These are phyloP conservation scores for Danio albolineatus DNA, from an alignment of 2,797 vertebrate species.

Conservation along the genomic window DNA sequence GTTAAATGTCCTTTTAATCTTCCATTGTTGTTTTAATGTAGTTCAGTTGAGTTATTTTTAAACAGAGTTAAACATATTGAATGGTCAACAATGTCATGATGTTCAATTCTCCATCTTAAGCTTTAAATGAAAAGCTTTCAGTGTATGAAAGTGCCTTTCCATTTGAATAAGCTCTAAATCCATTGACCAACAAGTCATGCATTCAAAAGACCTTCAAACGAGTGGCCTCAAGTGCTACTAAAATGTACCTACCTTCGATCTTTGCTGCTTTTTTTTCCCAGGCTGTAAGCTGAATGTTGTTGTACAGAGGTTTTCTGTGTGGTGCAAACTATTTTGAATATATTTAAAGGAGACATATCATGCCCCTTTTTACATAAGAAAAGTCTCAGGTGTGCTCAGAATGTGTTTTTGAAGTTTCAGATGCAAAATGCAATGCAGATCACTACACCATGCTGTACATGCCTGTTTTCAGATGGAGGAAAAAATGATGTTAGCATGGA, in stretches of 20 bases:
- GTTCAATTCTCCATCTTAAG: neutral
- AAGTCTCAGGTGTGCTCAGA: too few relatives aligned
- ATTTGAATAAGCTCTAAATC: slow-evolving; percentile 12
- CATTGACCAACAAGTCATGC: neutral
- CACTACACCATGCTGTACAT: too few relatives aligned
- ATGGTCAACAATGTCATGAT: slow-evolving; percentile 4
- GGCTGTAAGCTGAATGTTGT: slow-evolving; percentile 8
- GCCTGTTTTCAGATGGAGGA: too few relatives aligned
- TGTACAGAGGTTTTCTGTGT: neutral
- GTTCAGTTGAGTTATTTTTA: neutral
- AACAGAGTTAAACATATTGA: slow-evolving; percentile 4
- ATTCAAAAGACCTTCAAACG: slow-evolving; percentile 27
- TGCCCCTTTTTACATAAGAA: too few relatives aligned
- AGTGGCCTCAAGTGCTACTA: slow-evolving; percentile 25
- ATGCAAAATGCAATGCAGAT: too few relatives aligned
- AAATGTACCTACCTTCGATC: slow-evolving; percentile 37
- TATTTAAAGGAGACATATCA: neutral
- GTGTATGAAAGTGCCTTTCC: slow-evolving; percentile 52
- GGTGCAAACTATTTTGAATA: neutral
- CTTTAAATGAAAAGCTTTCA: neutral
- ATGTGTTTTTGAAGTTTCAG: too few relatives aligned
- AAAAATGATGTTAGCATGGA: too few relatives aligned
- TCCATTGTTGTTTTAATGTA: neutral
- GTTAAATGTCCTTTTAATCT: neutral
- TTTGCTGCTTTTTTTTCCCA: slow-evolving; percentile 38